Evolutionary conservation across 2,797 vertebrate genomes (phyloP), one percentile per base, ranked within the genome.

Genomic region (Phoeniculus purpureus): DNA sequence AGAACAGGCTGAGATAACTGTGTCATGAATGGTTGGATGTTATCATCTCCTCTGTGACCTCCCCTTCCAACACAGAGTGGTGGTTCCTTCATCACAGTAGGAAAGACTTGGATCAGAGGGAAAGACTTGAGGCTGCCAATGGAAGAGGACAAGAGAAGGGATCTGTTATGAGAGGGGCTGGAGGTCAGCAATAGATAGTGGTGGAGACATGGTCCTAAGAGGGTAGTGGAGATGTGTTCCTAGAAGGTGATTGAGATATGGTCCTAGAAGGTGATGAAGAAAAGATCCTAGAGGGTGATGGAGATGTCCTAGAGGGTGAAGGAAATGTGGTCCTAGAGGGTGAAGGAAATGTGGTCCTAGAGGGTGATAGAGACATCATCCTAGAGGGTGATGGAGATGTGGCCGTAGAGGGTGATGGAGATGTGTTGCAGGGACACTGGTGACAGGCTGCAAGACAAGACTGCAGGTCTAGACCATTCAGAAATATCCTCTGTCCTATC

Each of bases 51-150:
- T 12, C 9, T 10, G 9, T 4, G 21, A 43, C 10, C 50, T 61
- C 7, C 0, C 60, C 48, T 50, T 17, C 67, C 9, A 1, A 4
- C 12, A 26, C 45, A 34, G 68, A 43, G 25, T 21, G 1, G 50
- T 2, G 8, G 12, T 43, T 32, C 26, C 50, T 19, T 4, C 0
- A 25, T 13, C 51, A 47, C 37, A 71, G 0, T 0, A 29, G 58
- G 59, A 22, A 43, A 26, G 5, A 21, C n/a, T 61, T 61, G 50
- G 40, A 17, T 37, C 32, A 16, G 21, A 14, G 50, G 48, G 62
- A 61, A 34, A 16, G 19, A 25, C 3, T 26, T 14, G 19, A 64
- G 34, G 51, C 50, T 81, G 58, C 26, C 3, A 1, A 1, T 14
- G 64, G 12, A 6, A 9, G 6, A n/a, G 55, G 40, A 2, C 13